Conservation (phyloP, 2,888 invertebrate species). For the Cactoblastis cactorum region DNA sequence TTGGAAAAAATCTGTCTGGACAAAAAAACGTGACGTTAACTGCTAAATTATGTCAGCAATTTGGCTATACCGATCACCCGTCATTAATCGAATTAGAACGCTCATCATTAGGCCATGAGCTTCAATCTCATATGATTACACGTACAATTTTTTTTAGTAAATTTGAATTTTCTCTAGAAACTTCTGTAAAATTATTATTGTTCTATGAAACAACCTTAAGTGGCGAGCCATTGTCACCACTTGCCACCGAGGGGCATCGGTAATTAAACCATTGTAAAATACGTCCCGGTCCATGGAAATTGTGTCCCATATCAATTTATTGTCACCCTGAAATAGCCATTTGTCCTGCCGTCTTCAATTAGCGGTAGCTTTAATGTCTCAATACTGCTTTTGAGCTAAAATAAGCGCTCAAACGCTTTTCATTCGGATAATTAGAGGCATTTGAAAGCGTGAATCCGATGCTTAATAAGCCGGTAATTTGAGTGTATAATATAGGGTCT, state of each 20-base stretch:
- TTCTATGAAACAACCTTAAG: slow-evolving; percentile 19
- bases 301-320: slow-evolving; percentile 72
- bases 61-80: too few relatives aligned
- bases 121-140: too few relatives aligned
- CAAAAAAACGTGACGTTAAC: too few relatives aligned
- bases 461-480: slow-evolving; percentile 3
- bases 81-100: too few relatives aligned
- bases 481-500: neutral
- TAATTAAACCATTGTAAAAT: slow-evolving; percentile 72
- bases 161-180: too few relatives aligned
- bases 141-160: too few relatives aligned
- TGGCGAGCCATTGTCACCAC: slow-evolving; percentile 45
- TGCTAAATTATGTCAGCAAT: too few relatives aligned
- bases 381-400: slow-evolving; percentile 42
- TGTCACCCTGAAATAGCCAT: slow-evolving; percentile 71
- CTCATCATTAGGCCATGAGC: too few relatives aligned
- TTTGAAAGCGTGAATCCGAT: slow-evolving; percentile 20
- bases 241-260: slow-evolving; percentile 47
- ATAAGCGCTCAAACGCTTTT: slow-evolving; percentile 34
- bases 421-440: slow-evolving; percentile 32
- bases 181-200: too few relatives aligned
- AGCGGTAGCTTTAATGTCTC: slow-evolving; percentile 62
- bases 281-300: slow-evolving; percentile 67
- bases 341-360: slow-evolving; percentile 67
- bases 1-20: too few relatives aligned